These are phyloP conservation scores for Drosophila villosipedis DNA, from an alignment of 2,888 invertebrate species.

Conservation along the genomic window DNA sequence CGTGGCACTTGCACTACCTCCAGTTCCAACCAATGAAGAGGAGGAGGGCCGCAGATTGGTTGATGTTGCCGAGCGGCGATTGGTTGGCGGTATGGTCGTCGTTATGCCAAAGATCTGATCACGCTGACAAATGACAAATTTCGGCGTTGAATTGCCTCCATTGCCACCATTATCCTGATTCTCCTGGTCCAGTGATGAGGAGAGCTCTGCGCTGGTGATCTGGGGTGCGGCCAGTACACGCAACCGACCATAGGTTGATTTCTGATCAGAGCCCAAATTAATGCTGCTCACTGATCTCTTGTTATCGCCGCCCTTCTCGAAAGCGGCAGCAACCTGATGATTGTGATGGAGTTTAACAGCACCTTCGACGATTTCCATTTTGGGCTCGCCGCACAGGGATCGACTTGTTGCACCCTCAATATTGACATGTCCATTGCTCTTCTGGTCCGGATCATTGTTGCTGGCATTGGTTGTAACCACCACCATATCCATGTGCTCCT, in stretches of 20 bases:
- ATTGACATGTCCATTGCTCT: slow-evolving; percentile 28
- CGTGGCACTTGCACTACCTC: slow-evolving; percentile 40
- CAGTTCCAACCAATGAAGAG: slow-evolving; percentile 60
- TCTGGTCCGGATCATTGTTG: slow-evolving; percentile 25
- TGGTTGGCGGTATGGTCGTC: slow-evolving; percentile 62
- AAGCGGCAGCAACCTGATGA: slow-evolving; percentile 8
- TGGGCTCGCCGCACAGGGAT: slow-evolving; percentile 24
- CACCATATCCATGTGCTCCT: slow-evolving; percentile 2
- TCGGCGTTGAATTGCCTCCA: slow-evolving; percentile 21
- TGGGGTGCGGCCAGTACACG: slow-evolving; percentile 89
- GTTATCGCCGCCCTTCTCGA: slow-evolving; percentile 41
- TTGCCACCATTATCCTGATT: slow-evolving; percentile 50
- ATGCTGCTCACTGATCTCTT: slow-evolving; percentile 33
- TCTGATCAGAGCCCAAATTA: slow-evolving; percentile 55
- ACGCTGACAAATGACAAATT: slow-evolving; percentile 35
- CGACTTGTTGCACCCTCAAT: slow-evolving; percentile 18
- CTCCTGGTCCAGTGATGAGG: slow-evolving; percentile 52
- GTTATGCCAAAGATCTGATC: slow-evolving; percentile 41
- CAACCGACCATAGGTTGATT: slow-evolving; percentile 90
- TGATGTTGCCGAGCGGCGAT: slow-evolving; percentile 79
- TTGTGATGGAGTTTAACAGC: slow-evolving; percentile 9
- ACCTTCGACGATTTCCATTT: slow-evolving; percentile 16
- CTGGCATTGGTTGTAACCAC: neutral
- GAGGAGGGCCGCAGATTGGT: slow-evolving; percentile 82
- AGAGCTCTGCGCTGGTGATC: slow-evolving; percentile 70